Base-by-base conservation (phyloP, 2,888 invertebrate genomes). In the Aspidapion aeneum region DNA sequence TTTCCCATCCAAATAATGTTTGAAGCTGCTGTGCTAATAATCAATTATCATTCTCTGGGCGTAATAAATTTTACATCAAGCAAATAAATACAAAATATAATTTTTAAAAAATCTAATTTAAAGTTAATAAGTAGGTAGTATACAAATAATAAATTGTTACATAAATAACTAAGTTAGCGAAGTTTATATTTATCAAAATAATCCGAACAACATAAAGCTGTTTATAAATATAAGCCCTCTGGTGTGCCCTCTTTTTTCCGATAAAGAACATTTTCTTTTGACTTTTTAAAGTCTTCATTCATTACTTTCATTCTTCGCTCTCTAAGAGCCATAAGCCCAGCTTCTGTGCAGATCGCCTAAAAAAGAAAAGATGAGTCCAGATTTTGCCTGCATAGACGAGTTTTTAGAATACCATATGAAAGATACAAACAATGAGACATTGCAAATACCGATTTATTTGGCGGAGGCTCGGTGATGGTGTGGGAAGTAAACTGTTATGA, bases 221-320 rank as follows among this genome's bases (percentile, higher is more conserved):
- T 21, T 71, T 93, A 99, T 77, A 99, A 87, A 83, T 99, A 99
- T 62, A 99, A 87, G 70, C 98, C 98, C 83, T 99, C 99, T 1
- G 99, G 99, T 55, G 98, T 98, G 69, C 98, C 98, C 83, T 99
- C 99, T 78, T 99, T 98, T 85, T 99, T 99, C 65, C 98, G 88
- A 78, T 99, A 99, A 57, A 99, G 84, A 21, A 99, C 98, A 82
- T 96, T 99, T 79, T 99, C 99, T 81, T 99, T 99, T 0, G 98
- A 97, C 80, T 99, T 99, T 80, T 95, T 94, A 80, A 99, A 99
- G 81, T 99, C 99, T 80, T 99, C 98, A 82, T 97, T 98, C 66
- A 96, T 99, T 35, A 99, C 99, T 81, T 98, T 98, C 99, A 99
- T 99, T 72, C 99, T 88, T 61, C 99, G 88, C 80, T 99, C 99